Evolutionary conservation across 2,888 invertebrate genomes (phyloP).

Genomic region (Ectemnius lituratus): DNA sequence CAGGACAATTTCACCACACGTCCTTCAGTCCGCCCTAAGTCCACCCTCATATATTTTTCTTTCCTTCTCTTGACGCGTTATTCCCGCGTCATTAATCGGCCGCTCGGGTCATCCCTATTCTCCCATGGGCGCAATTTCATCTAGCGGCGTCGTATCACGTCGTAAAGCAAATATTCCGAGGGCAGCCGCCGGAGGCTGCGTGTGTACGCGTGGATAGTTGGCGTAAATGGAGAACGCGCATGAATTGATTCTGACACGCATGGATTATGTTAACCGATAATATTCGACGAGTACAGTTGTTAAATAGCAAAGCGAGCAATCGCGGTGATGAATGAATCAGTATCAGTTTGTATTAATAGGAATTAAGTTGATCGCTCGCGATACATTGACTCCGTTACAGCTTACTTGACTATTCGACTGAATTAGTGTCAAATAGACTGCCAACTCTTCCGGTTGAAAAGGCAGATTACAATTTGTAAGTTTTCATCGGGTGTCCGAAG

Average conservation of each 20-base stretch:
- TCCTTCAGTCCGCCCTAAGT: slow-evolving; percentile 4
- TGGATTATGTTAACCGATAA: too few species aligned
- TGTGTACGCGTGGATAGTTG: too few species aligned
- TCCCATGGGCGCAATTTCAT: neutral
- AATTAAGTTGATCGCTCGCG: too few species aligned
- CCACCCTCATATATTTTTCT: slow-evolving; percentile 7
- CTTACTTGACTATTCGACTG: too few species aligned
- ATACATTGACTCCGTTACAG: too few species aligned
- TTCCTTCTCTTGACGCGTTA: slow-evolving; percentile 17
- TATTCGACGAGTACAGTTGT: too few species aligned
- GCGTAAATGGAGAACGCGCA: too few species aligned
- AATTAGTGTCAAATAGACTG: too few species aligned
- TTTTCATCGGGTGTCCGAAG: neutral
- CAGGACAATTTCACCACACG: slow-evolving; percentile 33
- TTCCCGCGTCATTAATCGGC: slow-evolving; percentile 48
- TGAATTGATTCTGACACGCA: too few species aligned
- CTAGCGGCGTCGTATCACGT: neutral
- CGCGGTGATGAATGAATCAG: too few species aligned
- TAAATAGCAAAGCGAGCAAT: too few species aligned
- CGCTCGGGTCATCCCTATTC: slow-evolving; percentile 13
- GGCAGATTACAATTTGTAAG: neutral
- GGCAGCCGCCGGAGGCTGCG: neutral
- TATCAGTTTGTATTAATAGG: too few species aligned
- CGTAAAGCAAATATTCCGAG: neutral
- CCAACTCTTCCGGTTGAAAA: neutral